phyloP scores from a whole-genome alignment of 2,888 invertebrate species.

The Cataglyphis livida region DNA sequence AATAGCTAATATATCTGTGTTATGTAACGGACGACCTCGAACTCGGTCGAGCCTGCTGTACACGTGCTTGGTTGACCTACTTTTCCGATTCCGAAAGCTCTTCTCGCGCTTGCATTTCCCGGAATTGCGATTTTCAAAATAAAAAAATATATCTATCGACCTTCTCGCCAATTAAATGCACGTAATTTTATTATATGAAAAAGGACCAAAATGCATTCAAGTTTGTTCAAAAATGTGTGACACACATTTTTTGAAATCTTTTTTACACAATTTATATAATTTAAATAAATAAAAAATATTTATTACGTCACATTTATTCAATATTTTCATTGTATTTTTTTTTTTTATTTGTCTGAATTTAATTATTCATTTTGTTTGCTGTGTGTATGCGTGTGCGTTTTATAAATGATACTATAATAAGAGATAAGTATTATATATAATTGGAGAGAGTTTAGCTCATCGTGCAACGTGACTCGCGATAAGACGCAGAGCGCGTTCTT shows the following conservation, averaged over 20 bases:
- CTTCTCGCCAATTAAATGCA: neutral
- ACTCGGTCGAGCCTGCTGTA: conserved; percentile 64
- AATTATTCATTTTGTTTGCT: neutral
- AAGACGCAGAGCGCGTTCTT: conserved; percentile 3
- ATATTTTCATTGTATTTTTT: neutral
- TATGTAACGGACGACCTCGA: conserved; percentile 71
- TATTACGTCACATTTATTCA: neutral
- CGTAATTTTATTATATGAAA: neutral
- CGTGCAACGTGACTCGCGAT: conserved; percentile 35
- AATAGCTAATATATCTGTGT: conserved; percentile 70
- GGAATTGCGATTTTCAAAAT: neutral
- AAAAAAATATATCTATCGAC: neutral
- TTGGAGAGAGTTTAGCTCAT: conserved; percentile 14
- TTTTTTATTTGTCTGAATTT: conserved; percentile 13
- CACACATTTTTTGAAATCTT: neutral
- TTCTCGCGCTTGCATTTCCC: conserved; percentile 12
- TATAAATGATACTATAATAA: conserved; percentile 16
- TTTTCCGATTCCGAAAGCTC: conserved; percentile 59
- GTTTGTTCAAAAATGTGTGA: neutral
- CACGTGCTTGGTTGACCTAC: conserved; percentile 65
- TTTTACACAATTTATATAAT: neutral
- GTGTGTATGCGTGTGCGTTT: too few relatives aligned
- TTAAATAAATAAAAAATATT: conserved; percentile 4
- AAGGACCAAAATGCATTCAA: neutral
- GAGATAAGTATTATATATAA: conserved; percentile 27